Evolutionary conservation across 1,140 invertebrate genomes (phyloP).

Genomic region (Scaptomyza graminum): DNA sequence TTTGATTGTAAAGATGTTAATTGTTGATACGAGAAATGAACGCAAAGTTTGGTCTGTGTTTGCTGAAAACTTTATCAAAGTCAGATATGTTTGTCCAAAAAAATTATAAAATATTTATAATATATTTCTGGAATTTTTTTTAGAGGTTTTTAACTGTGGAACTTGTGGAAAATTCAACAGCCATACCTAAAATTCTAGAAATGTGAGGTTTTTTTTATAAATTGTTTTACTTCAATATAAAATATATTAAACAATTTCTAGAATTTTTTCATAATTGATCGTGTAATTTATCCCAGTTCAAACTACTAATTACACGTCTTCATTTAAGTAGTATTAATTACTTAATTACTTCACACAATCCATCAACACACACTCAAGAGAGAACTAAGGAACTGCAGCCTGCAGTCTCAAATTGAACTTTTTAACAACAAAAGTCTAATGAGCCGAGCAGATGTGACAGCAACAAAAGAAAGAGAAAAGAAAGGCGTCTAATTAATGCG

Average conservation of each 20-base stretch:
- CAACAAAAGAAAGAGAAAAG: not conserved
- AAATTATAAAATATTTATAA: not conserved
- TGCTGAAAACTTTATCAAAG: too few species aligned
- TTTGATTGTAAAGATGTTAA: not conserved
- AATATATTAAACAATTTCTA: not conserved
- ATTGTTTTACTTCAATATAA: too few species aligned
- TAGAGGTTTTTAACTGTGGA: too few species aligned
- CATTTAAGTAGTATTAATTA: not conserved
- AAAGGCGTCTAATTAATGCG: conserved; percentile 64
- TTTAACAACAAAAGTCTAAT: conserved; percentile 46
- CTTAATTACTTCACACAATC: conserved; percentile 29
- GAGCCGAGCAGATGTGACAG: conserved; percentile 34
- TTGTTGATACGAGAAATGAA: not conserved
- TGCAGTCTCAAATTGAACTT: conserved; percentile 4
- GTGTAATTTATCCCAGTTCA: not conserved
- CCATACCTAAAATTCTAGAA: too few species aligned
- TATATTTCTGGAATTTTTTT: not conserved
- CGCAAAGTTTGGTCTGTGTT: too few species aligned
- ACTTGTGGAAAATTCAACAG: too few species aligned
- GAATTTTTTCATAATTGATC: not conserved
- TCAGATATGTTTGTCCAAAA: too few species aligned
- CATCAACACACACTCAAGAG: conserved; percentile 2
- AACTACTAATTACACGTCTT: conserved; percentile 15
- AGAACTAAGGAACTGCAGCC: conserved; percentile 27
- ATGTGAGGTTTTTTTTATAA: too few species aligned